Evolutionary conservation across 1,140 invertebrate genomes (phyloP).

Genomic region (Drosophila biarmipes): DNA sequence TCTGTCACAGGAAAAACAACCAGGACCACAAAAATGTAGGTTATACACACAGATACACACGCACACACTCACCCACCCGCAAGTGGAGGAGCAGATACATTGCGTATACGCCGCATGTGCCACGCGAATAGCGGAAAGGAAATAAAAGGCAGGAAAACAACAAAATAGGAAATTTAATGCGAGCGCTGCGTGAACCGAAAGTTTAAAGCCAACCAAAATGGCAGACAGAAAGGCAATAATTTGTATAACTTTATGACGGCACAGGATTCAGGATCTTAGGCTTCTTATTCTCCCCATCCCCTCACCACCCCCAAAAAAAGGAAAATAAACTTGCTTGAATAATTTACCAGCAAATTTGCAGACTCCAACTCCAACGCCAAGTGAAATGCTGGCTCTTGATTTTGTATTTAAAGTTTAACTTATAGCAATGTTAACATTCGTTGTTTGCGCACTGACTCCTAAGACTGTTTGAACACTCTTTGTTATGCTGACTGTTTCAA

Average conservation of each 20-base stretch:
- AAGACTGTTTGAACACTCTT: slow-evolving; percentile 7
- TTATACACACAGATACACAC: slow-evolving; percentile 38
- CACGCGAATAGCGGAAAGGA: slow-evolving; percentile 23
- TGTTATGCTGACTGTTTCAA: slow-evolving; percentile 4
- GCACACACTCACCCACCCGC: slow-evolving; percentile 17
- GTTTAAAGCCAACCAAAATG: slow-evolving; percentile 50
- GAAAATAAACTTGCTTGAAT: slow-evolving; percentile 47
- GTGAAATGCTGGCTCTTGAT: slow-evolving; percentile 12
- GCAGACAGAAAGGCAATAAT: slow-evolving; percentile 44
- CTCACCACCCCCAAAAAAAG: too few relatives aligned
- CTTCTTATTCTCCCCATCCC: neutral
- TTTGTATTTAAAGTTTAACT: slow-evolving; percentile 33
- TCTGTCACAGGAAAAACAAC: slow-evolving; percentile 36
- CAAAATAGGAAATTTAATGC: slow-evolving; percentile 63
- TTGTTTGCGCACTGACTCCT: neutral
- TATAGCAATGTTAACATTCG: neutral
- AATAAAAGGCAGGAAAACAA: slow-evolving; percentile 55
- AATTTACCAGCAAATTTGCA: slow-evolving; percentile 62
- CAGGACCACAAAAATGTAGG: slow-evolving; percentile 58
- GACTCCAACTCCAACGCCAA: slow-evolving; percentile 28
- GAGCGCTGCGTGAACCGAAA: slow-evolving; percentile 47
- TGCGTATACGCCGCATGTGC: slow-evolving; percentile 63
- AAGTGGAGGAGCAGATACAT: slow-evolving; percentile 34
- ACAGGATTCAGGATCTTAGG: slow-evolving; percentile 22
- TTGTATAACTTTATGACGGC: slow-evolving; percentile 54